Conservation (phyloP, 2,113 vertebrate genomes). For the Tetrax tetrax region DNA sequence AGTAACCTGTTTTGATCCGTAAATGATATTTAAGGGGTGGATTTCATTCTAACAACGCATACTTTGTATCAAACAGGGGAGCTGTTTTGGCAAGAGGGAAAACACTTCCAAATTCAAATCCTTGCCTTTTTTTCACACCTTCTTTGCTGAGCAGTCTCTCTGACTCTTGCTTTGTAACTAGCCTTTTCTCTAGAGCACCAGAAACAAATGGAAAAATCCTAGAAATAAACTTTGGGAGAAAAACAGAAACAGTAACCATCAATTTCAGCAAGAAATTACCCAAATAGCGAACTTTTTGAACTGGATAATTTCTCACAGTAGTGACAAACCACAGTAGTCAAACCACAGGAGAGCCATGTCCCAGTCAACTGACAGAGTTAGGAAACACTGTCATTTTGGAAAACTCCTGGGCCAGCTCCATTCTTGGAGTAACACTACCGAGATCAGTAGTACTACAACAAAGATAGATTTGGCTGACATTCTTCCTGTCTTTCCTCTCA, state of each 20-base stretch:
- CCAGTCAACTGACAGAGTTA: conserved; percentile 37
- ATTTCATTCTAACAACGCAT: background rate
- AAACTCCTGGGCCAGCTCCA: conserved; percentile 13
- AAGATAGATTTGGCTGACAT: background rate
- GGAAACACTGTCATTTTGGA: conserved; percentile 21
- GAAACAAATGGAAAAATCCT: conserved; percentile 49
- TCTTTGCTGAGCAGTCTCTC: background rate
- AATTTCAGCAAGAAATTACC: conserved; percentile 61
- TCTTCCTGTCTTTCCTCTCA: background rate
- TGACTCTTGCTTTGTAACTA: background rate
- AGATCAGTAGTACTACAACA: background rate
- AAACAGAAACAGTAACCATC: conserved; percentile 49
- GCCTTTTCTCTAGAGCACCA: conserved; percentile 15
- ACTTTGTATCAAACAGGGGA: background rate
- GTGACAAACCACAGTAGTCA: conserved; percentile 66
- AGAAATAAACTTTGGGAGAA: conserved; percentile 47
- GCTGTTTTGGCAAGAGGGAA: background rate
- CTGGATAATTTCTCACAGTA: conserved; percentile 53
- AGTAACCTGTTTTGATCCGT: background rate
- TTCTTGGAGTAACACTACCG: background rate
- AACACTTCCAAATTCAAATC: background rate
- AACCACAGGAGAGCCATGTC: conserved; percentile 62
- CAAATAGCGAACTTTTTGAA: conserved; percentile 63
- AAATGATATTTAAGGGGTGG: background rate
- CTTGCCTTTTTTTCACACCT: background rate